Base-by-base conservation (phyloP, 2,797 vertebrate species). In the Chaetophractus vellerosus region DNA sequence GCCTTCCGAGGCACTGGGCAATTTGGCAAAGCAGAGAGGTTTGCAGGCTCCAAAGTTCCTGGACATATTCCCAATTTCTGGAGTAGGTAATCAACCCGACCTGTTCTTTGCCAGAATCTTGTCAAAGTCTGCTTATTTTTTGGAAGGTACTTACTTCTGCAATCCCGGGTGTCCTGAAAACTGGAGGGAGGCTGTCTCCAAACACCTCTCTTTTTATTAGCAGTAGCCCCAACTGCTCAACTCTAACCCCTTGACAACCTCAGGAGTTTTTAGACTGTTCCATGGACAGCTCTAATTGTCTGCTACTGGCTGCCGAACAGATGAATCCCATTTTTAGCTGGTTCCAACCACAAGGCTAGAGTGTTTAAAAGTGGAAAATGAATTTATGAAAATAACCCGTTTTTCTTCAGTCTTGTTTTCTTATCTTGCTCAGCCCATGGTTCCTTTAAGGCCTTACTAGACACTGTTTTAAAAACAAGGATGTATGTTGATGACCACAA, bases 301-400 rank as follows among this genome's bases (percentile, higher is more conserved):
- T 57, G 91, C n/a, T 48, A 83, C 24, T 28, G 75, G n/a, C 93
- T 92, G 75, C 81, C 91, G 79, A 94, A 92, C 81, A 89, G 84
- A 87, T 71, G 57, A 61, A 93, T 89, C 69, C 84, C 63, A 55
- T 96, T 71, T 24, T 85, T 38, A 88, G 96, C 95, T 90, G 91
- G 80, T 95, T 97, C 83, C 79, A 90, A 93, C 93, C 33, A 93
- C 76, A 38, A 31, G 45, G 68, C 11, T 93, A n/a, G 88, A 96
- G 94, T 90, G 93, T 96, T 91, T 95, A 93, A 45, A 91, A 96
- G 41, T 71, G 38, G 50, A 69, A 81, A 96, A 69, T 50, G 86
- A 94, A 96, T 96, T 90, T 91, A 96, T 94, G 92, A 97, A 98
- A 97, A 96, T 0, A 6, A 96, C 71, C 11, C 36, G 96, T 98